A percentile compares a stretch with the other conserved stretches of the same genome.
These are phyloP conservation scores for Notodonta ziczac DNA, from an alignment of 2,888 invertebrate species.

Conservation along the genomic window DNA sequence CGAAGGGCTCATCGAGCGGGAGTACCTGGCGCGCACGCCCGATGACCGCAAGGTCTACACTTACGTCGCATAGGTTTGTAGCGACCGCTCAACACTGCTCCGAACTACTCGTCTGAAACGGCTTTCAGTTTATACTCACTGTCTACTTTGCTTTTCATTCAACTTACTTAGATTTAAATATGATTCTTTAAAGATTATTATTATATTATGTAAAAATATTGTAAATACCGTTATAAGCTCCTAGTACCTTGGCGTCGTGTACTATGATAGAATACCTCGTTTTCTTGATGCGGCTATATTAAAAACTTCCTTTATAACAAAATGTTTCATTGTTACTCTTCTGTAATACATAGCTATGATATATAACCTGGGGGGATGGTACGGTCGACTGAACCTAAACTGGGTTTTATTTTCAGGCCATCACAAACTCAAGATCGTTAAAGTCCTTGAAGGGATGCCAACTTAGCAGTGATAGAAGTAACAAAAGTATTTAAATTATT, in stretches of 20 bases:
- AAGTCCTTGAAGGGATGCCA: constrained; percentile 71
- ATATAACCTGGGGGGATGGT: constrained; percentile 12
- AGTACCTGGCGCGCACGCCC: constrained; percentile 98
- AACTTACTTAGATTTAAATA: constrained; percentile 39
- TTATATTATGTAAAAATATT: constrained; percentile 62
- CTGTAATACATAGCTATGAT: constrained; percentile 3
- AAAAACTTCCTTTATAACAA: constrained; percentile 72
- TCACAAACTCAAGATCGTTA: constrained; percentile 63
- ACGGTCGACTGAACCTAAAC: constrained; percentile 43
- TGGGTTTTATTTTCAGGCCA: constrained; percentile 77
- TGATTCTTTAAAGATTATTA: constrained; percentile 43
- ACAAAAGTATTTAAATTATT: constrained; percentile 81
- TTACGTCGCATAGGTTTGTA: constrained; percentile 93
- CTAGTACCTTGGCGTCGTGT: constrained; percentile 70
- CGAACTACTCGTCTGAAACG: constrained; percentile 31
- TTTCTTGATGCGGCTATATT: constrained; percentile 74
- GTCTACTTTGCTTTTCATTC: constrained; percentile 43
- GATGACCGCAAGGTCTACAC: constrained; percentile 99
- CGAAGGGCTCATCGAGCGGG: constrained; percentile 99
- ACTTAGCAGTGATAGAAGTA: constrained; percentile 78
- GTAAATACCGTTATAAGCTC: constrained; percentile 72
- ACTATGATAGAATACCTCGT: constrained; percentile 71
- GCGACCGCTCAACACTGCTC: constrained; percentile 32
- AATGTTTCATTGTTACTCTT: constrained; percentile 56
- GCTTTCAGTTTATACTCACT: constrained; percentile 40